Evolutionary conservation across 2,113 vertebrate species (phyloP), one percentile per base, ranked within the genome.

Genomic region (Macroglossus sobrinus): DNA sequence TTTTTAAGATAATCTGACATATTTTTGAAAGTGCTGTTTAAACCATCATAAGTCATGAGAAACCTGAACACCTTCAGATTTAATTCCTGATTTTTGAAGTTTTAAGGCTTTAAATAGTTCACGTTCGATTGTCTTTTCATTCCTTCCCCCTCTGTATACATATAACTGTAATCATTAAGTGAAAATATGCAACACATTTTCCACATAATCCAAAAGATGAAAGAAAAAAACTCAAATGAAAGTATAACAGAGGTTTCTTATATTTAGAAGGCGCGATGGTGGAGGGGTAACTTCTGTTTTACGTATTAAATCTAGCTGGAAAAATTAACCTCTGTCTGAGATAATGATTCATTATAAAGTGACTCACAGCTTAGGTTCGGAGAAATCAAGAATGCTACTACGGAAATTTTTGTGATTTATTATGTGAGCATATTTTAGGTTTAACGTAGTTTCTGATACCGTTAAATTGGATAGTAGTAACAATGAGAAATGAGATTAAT

Each of bases 181-280:
- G 35, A 40, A 82, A 79, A 79, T 35, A 50, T 13, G 28, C 9
- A 91, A 28, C 24, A 43, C 9, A 14, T 78, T 82, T 38, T 45
- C 47, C 64, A 63, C 19, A 63, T 61, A 93, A 55, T 43, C 40
- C 50, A 86, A 78, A 93, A 86, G 66, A 80, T 61, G 76, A 89
- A 91, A 97, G 81, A 69, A 92, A 91, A 95, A 57, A 78, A 85
- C 50, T 74, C 21, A 22, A 64, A 26, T 30, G 26, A 68, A 74
- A 57, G 9, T 59, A 2, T 28, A 55, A 30, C 14, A 78, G 40
- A 5, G 15, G 1, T 43, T 53, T 22, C 63, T 82, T 30, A 21
- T 45, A 33, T 91, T 86, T 84, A 57, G 40, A 92, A 78, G 86
- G 40, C 7, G 10, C 9, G 26, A 11, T 28, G 35, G 30, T 63